A percentile compares a stretch with the other conserved stretches of the same genome.
phyloP scores from a whole-genome alignment of 2,113 vertebrate species.

The Tragelaphus buxtoni region DNA sequence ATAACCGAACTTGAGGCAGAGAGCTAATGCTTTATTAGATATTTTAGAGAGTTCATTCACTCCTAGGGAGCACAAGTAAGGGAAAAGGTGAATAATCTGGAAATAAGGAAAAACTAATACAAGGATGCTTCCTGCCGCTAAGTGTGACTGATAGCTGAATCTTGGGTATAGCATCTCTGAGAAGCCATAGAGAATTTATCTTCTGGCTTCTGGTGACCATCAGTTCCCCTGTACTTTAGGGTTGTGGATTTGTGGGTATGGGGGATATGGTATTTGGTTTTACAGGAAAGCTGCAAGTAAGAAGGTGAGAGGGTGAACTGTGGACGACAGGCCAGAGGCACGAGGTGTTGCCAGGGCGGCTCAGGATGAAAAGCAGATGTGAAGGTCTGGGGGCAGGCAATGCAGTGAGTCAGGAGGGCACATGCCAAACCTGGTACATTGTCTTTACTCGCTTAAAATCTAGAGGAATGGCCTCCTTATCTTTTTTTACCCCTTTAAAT shows the following conservation, averaged over 20 bases:
- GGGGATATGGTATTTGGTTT: background rate
- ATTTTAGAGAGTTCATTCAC: background rate
- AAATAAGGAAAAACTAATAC: background rate
- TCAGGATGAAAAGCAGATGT: background rate
- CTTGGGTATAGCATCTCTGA: background rate
- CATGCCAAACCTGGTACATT: background rate
- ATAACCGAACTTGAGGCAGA: background rate
- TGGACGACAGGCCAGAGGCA: background rate
- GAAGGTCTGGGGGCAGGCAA: background rate
- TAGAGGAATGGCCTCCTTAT: background rate
- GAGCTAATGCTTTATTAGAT: background rate
- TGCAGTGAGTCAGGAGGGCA: background rate
- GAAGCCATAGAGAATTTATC: background rate
- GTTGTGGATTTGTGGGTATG: background rate
- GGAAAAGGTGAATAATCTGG: background rate
- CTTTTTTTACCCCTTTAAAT: background rate
- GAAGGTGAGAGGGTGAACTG: background rate
- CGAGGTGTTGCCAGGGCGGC: background rate
- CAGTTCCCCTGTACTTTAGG: background rate
- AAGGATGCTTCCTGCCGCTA: background rate
- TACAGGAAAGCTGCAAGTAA: background rate
- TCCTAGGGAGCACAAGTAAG: background rate
- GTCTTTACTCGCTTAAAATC: background rate
- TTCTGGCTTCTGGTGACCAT: background rate
- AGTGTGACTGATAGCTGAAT: background rate